These are phyloP conservation scores for Koerneria pararmatus DNA, from an alignment of 2,888 invertebrate genomes.

Conservation along the genomic window DNA sequence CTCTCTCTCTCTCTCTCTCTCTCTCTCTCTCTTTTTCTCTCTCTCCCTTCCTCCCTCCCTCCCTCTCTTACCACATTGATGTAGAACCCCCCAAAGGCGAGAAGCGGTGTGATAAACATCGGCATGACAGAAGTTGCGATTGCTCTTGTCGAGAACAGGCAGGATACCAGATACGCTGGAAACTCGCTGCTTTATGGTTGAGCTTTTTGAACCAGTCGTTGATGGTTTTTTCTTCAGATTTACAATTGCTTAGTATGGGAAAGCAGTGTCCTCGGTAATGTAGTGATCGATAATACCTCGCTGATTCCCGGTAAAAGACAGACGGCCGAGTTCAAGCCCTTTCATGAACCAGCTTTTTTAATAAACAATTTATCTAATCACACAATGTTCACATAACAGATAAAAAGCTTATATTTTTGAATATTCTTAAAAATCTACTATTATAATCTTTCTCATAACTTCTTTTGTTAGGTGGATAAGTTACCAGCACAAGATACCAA, in stretches of 20 bases:
- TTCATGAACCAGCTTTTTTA: not conserved
- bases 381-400: not conserved
- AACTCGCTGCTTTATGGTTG: conserved; percentile 27
- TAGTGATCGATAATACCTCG: too few species aligned
- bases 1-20: conserved; percentile 1
- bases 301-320: too few species aligned
- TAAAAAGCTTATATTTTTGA: not conserved
- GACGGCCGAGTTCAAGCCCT: too few species aligned
- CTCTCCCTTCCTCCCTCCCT: not conserved
- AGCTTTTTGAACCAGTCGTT: too few species aligned
- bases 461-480: too few species aligned
- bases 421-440: not conserved
- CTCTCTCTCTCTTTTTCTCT: not conserved
- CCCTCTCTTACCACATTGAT: conserved; percentile 14
- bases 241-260: not conserved
- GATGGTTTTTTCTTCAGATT: not conserved
- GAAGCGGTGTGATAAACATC: conserved; percentile 84
- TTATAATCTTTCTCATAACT: too few species aligned
- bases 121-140: conserved; percentile 85
- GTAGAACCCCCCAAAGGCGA: conserved; percentile 67
- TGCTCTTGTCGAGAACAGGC: conserved; percentile 73
- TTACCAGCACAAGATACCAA: too few species aligned
- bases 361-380: not conserved
- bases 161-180: conserved; percentile 84
- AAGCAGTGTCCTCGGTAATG: not conserved